phyloP scores from a whole-genome alignment of 2,888 invertebrate genomes.

The Patella ulyssiponensis region DNA sequence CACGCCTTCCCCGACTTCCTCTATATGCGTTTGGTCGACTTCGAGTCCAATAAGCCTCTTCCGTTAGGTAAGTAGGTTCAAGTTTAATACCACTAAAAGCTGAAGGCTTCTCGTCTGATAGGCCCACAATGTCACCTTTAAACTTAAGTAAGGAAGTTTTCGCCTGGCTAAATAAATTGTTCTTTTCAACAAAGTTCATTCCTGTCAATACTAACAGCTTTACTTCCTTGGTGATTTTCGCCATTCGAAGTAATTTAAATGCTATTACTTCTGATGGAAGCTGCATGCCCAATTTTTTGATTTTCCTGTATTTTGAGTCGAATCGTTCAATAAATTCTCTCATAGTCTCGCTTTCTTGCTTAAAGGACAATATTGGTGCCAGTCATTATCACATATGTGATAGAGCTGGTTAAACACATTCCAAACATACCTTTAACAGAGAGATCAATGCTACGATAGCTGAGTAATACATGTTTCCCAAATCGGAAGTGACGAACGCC shows the following conservation, averaged over 20 bases:
- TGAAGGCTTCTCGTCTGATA: neutral
- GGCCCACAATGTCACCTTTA: neutral
- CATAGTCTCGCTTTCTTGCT: neutral
- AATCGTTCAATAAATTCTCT: neutral
- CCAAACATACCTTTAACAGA: too few relatives aligned
- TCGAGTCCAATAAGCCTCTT: conserved; percentile 10
- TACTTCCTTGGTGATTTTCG: conserved; percentile 4
- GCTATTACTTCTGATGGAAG: conserved; percentile 12
- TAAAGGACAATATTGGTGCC: too few relatives aligned
- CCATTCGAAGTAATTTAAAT: neutral
- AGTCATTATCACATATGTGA: too few relatives aligned
- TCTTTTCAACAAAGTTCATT: conserved; percentile 8
- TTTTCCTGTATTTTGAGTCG: conserved; percentile 10
- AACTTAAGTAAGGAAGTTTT: conserved; percentile 9
- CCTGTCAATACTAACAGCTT: conserved; percentile 18
- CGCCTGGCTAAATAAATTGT: conserved; percentile 3
- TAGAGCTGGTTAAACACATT: too few relatives aligned
- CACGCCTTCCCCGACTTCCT: neutral
- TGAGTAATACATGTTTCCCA: too few relatives aligned
- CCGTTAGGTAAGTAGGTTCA: conserved; percentile 15
- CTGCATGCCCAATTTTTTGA: neutral
- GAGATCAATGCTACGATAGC: too few relatives aligned
- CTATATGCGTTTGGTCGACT: neutral
- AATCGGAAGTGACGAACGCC: too few relatives aligned
- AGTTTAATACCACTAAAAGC: neutral